Percentiles rank a stretch among this genome's conserved stretches.
Conservation (phyloP, 2,888 invertebrate genomes). For the Eilema caniola region DNA sequence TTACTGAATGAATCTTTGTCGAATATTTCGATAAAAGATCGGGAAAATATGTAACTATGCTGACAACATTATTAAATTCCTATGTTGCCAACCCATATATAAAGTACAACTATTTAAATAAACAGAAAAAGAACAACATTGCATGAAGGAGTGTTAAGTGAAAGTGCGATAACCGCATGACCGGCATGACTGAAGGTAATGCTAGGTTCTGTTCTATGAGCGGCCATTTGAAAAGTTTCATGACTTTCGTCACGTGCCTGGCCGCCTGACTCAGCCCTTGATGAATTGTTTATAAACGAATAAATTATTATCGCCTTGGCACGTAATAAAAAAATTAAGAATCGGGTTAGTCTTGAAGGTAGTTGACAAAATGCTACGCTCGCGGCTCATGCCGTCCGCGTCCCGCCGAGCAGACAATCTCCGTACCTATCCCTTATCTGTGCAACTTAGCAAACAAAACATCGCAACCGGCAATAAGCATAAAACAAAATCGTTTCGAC, state of each 20-base stretch:
- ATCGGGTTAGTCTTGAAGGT: conserved; percentile 29
- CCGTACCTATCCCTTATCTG: conserved; percentile 79
- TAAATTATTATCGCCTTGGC: conserved; percentile 49
- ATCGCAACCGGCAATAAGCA: conserved; percentile 84
- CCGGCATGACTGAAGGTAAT: conserved; percentile 34
- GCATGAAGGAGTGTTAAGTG: conserved; percentile 56
- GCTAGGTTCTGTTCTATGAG: conserved; percentile 42
- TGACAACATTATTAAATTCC: conserved; percentile 1
- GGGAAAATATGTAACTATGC: neutral
- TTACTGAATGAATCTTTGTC: neutral
- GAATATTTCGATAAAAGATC: neutral
- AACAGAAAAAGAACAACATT: conserved; percentile 53
- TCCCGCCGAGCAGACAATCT: conserved; percentile 76
- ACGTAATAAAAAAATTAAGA: conserved; percentile 47
- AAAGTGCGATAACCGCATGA: conserved; percentile 62
- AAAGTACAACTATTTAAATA: conserved; percentile 47
- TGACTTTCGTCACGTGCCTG: conserved; percentile 57
- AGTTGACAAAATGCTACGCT: conserved; percentile 54
- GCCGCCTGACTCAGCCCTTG: conserved; percentile 41
- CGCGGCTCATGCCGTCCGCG: conserved; percentile 50
- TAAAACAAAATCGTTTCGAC: conserved; percentile 86
- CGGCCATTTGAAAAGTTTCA: conserved; percentile 51
- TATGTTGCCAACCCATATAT: conserved; percentile 30
- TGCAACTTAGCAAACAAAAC: conserved; percentile 85
- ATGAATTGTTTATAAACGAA: conserved; percentile 56